phyloP scores from a whole-genome alignment of 2,888 invertebrate species.

The Pilophorus perplexus region DNA sequence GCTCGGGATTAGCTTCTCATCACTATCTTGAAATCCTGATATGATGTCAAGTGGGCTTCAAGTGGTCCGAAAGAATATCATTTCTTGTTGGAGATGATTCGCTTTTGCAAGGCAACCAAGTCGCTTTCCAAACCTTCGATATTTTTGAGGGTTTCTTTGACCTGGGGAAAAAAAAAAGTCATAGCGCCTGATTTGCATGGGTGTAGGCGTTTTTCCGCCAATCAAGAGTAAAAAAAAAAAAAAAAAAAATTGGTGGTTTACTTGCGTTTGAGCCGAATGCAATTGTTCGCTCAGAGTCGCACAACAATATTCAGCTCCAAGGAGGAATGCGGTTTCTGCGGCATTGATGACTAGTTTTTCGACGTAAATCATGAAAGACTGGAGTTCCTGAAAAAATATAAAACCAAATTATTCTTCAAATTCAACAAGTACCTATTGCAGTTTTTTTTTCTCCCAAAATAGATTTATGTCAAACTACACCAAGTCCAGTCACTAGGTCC shows the following conservation, averaged over 20 bases:
- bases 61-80: no score
- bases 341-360: conserved; percentile 58
- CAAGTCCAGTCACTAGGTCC: no score
- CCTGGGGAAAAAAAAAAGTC: neutral
- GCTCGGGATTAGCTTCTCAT: no score
- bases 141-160: conserved; percentile 11
- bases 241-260: no score
- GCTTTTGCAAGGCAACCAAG: conserved; percentile 2
- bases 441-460: no score
- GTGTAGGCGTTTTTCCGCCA: neutral
- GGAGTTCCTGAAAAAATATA: conserved; percentile 47
- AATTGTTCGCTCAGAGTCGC: conserved; percentile 59
- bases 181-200: no score
- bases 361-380: conserved; percentile 58
- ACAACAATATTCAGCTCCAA: conserved; percentile 58
- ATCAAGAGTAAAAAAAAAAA: no score
- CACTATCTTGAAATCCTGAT: no score
- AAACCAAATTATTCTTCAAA: no score
- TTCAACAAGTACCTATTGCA: no score
- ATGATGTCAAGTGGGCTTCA: no score
- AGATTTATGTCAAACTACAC: no score
- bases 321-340: conserved; percentile 58
- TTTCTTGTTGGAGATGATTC: neutral
- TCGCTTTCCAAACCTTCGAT: conserved; percentile 9
- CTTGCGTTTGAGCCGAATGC: conserved; percentile 49